Evolutionary conservation across 2,888 invertebrate species (phyloP), one percentile per base, ranked within the genome.

Genomic region (Sarcophaga caerulescens): DNA sequence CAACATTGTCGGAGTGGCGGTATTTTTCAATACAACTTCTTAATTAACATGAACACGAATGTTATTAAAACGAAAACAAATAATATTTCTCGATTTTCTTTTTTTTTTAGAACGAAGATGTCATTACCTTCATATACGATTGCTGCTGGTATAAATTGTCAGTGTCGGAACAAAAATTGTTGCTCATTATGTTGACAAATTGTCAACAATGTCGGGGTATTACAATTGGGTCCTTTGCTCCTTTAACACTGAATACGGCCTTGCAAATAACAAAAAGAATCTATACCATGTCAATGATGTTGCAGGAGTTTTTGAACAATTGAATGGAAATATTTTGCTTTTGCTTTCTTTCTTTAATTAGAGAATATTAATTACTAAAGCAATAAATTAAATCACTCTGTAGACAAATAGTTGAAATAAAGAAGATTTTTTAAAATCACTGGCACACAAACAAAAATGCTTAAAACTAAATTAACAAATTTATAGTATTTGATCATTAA

Each of bases 121-220:
- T 77, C 4, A 66, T 35, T 12, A 5, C 23, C 3, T 70, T 80
- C 10, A 89, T 90, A 11, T 90, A 90, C 0, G 75, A 87, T n/a
- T 89, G 87, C 21, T 23, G 87, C 11, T 91, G 91, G 89, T 90
- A 89, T 45, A 85, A 87, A 45, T 82, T 91, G 60, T 85, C 90
- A 0, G 47, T 73, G 5, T 14, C 44, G 1, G 88, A 90, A 78
- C 89, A 88, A 63, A 89, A 89, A 23, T 69, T 89, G 59, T 5
- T 90, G 14, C 71, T 89, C 11, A 69, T 88, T 1, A 90, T 90
- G 90, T 59, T 90, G 69, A 70, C 85, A 23, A 88, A 89, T 47
- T 79, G 89, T 1, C 90, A 90, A 23, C 79, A 80, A 5, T 83
- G 85, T 5, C 25, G 66, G 1, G 63, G 77, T 25, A 76, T 90